Base-by-base conservation (phyloP, 1,140 invertebrate species). In the Arctopsyche grandis region DNA sequence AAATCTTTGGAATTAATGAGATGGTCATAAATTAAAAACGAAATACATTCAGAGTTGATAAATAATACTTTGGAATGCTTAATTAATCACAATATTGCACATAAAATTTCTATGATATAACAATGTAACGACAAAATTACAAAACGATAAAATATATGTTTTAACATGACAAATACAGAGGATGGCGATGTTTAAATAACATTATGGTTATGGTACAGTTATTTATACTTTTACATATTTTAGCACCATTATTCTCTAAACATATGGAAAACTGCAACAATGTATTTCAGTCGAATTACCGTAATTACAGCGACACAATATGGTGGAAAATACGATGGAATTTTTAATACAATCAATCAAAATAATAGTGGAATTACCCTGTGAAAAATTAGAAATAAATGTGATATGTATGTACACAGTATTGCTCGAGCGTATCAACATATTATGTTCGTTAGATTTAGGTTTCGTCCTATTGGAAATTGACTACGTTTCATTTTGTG, bases 261-360 rank as follows among this genome's bases (percentile, higher is more conserved):
- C 48, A 52, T 52, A 66, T 66, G 63, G 24, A 66, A 66, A 66
- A 66, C 63, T 66, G 63, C 63, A 60, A 21, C 12, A 24, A 66
- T 14, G 26, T 66, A 5, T 66, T 66, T 66, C 63, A 66, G 63
- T 66, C 63, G 9, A 52, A 52, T 52, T 16, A 52, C 48, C 48
- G 12, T 12, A 52, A 14, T 16, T 16, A 52, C 16, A 52, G 10
- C 29, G 29, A 38, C 29, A 38, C 29, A 38, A 38, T 38, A 38
- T 14, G 48, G 48, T 52, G 16, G 10, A 52, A 52, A 52, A 52
- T 52, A 38, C 7, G 29, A 38, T 38, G 3, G 29, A 38, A 38
- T 38, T 38, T 38, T 7, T 38, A 7, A 38, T 38, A 38, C 29
- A 38, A n/a, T n/a, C 29, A 38, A 38, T 38, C 7, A 38, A 38